Conservation (phyloP, 2,888 invertebrate genomes). For the Cremastinae sp. region DNA sequence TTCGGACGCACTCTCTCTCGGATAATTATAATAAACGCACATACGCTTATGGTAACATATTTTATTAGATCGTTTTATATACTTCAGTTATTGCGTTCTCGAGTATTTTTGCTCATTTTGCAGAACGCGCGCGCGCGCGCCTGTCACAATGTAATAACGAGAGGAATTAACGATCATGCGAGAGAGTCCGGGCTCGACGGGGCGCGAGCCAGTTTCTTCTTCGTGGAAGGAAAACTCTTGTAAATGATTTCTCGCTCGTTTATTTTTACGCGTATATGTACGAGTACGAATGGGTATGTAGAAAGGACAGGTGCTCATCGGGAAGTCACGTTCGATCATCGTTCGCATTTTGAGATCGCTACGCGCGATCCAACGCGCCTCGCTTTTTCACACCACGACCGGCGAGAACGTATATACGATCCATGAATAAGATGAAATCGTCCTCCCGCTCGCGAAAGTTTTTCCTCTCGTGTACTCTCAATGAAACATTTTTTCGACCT, state of each 20-base stretch:
- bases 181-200: slow-evolving; percentile 36
- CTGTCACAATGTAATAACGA: slow-evolving; percentile 11
- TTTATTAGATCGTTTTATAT: not conserved
- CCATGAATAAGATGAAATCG: too few relatives aligned
- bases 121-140: not conserved
- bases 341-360: slow-evolving; percentile 54
- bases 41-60: too few relatives aligned
- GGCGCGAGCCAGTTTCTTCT: slow-evolving; percentile 55
- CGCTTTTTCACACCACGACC: slow-evolving; percentile 64
- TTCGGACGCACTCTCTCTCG: not conserved
- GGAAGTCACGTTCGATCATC: slow-evolving; percentile 62
- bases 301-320: slow-evolving; percentile 58
- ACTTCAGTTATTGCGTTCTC: not conserved
- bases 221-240: slow-evolving; percentile 56
- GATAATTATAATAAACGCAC: not conserved
- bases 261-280: slow-evolving; percentile 4
- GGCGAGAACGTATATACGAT: not conserved
- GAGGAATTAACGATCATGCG: slow-evolving; percentile 1
- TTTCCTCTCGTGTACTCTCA: too few relatives aligned
- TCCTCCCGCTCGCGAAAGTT: too few relatives aligned
- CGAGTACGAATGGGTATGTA: slow-evolving; percentile 22
- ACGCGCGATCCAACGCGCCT: slow-evolving; percentile 62
- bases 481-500: too few relatives aligned
- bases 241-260: slow-evolving; percentile 20
- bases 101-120: not conserved